Evolutionary conservation across 2,113 vertebrate species (phyloP), one percentile per base, ranked within the genome.

Genomic region (Fulica atra): DNA sequence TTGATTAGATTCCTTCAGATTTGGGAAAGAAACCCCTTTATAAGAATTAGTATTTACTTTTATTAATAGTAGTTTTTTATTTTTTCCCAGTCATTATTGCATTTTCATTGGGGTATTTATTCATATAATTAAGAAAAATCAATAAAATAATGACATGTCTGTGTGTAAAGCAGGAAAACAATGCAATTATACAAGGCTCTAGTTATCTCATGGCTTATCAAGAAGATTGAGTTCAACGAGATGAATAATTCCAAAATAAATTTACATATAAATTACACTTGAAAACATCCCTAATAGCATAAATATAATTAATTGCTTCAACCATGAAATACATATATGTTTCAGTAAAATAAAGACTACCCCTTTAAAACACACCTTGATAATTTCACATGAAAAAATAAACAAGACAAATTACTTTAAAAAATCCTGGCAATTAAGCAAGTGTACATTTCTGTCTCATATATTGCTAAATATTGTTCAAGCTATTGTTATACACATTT

Each of bases 181-280:
- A 72, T 81, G 17, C 3, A 83, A 48, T 68, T 33, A 53, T 84
- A 17, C 44, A 73, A 86, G 40, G 53, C 18, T 69, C 5, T 91
- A 72, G 80, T 86, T 81, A n/a, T 83, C 46, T 88, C 44, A 46
- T 36, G 25, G 35, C 5, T 90, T 91, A 82, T 73, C 61, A 79
- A 21, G 48, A 94, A 74, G 48, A 86, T 59, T 17, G 80, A 59
- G 80, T 87, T 64, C 86, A 90, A 74, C 23, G 25, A 61, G 25
- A 90, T 89, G 65, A 96, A 91, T 93, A 80, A 96, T 95, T 94
- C 61, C 90, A 17, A 89, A 86, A 35, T 66, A 84, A 79, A 94
- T 96, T 95, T 95, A 21, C 87, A 93, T 95, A 76, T 53, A 81
- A 94, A 95, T 81, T 73, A 79, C n/a, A 50, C 46, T 80, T 92